A percentile compares a stretch with the other conserved stretches of the same genome.
Evolutionary conservation across 2,113 vertebrate species (phyloP).

Genomic region (Zosterops pallidus): DNA sequence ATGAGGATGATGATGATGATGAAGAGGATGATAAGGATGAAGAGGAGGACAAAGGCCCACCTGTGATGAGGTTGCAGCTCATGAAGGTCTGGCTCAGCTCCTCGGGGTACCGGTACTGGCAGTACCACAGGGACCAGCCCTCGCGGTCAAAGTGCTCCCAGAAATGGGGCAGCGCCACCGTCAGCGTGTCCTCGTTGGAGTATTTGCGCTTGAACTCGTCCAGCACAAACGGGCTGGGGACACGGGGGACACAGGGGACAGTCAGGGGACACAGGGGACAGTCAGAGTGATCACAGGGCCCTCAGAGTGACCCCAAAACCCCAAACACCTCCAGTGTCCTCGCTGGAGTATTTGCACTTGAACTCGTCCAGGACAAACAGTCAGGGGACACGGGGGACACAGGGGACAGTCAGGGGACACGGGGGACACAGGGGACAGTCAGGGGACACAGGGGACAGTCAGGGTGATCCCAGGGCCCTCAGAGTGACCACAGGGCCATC

Average conservation of each 20-base stretch:
- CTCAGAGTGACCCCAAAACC: no score
- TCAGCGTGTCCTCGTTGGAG: background rate
- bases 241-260: no score
- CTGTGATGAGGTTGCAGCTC: conserved; percentile 94
- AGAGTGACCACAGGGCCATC: no score
- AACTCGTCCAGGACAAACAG: no score
- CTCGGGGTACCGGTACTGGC: conserved; percentile 84
- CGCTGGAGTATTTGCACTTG: no score
- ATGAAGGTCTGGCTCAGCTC: conserved; percentile 85
- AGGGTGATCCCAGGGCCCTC: no score
- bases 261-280: background rate
- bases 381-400: background rate
- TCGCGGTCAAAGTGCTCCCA: background rate
- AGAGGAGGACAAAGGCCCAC: background rate
- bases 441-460: no score
- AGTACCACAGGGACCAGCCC: background rate
- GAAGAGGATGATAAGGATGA: no score
- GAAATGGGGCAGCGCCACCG: background rate
- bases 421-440: no score
- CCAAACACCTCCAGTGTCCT: no score
- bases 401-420: background rate
- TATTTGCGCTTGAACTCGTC: background rate
- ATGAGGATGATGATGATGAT: no score
- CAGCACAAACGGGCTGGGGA: background rate
- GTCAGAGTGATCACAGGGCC: no score